phyloP scores from a whole-genome alignment of 1,140 invertebrate species.

The Dreissena rostriformis region DNA sequence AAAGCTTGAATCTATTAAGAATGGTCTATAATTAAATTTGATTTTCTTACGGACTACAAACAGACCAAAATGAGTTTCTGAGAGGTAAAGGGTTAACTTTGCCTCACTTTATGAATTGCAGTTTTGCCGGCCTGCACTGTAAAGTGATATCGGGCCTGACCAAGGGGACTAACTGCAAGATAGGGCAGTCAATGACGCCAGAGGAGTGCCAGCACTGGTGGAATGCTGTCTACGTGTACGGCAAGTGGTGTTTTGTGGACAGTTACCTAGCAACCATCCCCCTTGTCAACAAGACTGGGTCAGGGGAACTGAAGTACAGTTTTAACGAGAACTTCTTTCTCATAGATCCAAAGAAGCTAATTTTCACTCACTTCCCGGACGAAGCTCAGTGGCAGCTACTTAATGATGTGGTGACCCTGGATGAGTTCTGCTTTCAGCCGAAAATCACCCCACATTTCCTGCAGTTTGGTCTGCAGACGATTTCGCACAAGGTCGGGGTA shows the following conservation, averaged over 20 bases:
- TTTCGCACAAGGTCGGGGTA: constrained; percentile 77
- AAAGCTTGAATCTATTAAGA: too few relatives aligned
- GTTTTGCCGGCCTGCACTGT: constrained; percentile 77
- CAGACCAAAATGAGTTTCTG: too few relatives aligned
- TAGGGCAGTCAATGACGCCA: constrained; percentile 78
- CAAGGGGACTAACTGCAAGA: constrained; percentile 81
- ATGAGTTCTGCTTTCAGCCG: constrained; percentile 78
- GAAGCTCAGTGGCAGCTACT: constrained; percentile 72
- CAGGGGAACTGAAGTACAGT: constrained; percentile 64
- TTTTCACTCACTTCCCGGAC: constrained; percentile 83
- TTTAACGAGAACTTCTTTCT: constrained; percentile 81
- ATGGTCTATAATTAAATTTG: too few relatives aligned
- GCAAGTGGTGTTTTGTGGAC: constrained; percentile 79
- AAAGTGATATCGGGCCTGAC: constrained; percentile 79
- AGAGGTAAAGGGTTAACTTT: too few relatives aligned
- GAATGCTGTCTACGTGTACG: constrained; percentile 80
- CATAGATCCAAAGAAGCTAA: constrained; percentile 82
- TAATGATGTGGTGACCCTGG: constrained; percentile 60
- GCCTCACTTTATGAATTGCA: constrained; percentile 64
- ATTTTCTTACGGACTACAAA: too few relatives aligned
- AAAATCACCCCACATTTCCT: constrained; percentile 81
- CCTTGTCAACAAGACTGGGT: constrained; percentile 48
- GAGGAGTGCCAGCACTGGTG: constrained; percentile 80
- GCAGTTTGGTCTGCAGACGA: constrained; percentile 78
- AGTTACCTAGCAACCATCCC: constrained; percentile 63